Base-by-base conservation (phyloP, 1,140 invertebrate genomes). In the Sycophaga agraensis region DNA sequence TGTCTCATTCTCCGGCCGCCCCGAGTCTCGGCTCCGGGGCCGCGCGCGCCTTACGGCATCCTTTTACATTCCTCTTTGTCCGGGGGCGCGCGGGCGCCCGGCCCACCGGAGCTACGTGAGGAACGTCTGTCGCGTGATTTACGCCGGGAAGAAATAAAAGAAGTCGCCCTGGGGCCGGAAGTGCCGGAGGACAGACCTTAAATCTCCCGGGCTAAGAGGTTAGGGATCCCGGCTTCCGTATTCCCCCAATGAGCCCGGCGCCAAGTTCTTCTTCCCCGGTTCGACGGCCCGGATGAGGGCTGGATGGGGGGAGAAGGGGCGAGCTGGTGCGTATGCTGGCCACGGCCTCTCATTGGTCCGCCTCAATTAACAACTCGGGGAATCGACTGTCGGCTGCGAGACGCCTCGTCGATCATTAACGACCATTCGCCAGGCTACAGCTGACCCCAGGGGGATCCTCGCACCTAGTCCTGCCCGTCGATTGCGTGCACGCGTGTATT, bases 81-180 rank as follows among this genome's bases (percentile, higher is more conserved):
- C 58, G 53, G n/a, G n/a, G n/a, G n/a, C n/a, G n/a, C 60, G 57
- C 22, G 62, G 21, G 22, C 56, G n/a, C n/a, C n/a, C 43, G 48
- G 37, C 57, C 19, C 24, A 61, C 31, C 65, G 58, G 63, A 65
- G 63, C 65, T 67, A 70, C 55, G 55, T 65, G 67, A 67, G 60
- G 53, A 72, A 73, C 66, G 69, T 68, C 67, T 70, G 72, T 75
- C 70, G 63, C 66, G 71, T 77, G 74, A 78, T 77, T 78, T 78
- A 78, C 70, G 68, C 60, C 19, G 14, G 37, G 39, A 60, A 50
- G 50, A 71, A 74, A 74, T 73, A 73, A 70, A 68, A 68, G 66
- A 68, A 68, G n/a, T n/a, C n/a, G n/a, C 65, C 17, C 48, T 17
- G 50, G n/a, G 11, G 39, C 28, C 4, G 68, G 66, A 69, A 63